Conservation (phyloP, 1,140 invertebrate genomes). For the Goniozus legneri region DNA sequence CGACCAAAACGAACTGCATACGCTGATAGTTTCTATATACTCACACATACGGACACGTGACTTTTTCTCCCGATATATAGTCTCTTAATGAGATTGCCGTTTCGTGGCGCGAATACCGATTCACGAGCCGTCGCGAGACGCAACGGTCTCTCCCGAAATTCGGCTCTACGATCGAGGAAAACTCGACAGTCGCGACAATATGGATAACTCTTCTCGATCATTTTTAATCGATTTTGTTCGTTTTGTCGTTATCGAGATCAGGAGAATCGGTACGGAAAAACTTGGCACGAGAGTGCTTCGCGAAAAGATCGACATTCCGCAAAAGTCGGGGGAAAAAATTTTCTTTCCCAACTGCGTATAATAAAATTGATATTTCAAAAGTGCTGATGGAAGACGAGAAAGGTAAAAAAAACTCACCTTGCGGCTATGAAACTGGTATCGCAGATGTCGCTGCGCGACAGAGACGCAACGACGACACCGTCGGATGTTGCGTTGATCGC, state of each 20-base stretch:
- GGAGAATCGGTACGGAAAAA: conserved; percentile 6
- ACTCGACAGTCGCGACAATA: no score
- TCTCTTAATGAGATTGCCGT: conserved; percentile 31
- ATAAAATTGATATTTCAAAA: no score
- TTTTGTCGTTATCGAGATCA: conserved; percentile 10
- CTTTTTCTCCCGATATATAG: conserved; percentile 4
- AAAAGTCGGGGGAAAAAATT: no score
- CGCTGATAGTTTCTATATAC: conserved; percentile 40
- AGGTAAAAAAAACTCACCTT: conserved; percentile 40
- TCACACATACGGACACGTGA: conserved; percentile 4
- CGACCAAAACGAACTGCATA: conserved; percentile 41
- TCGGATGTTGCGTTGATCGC: conserved; percentile 13
- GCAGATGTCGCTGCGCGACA: conserved; percentile 39
- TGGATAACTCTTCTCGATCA: no score
- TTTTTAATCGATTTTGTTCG: no score
- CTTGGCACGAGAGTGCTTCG: conserved; percentile 5
- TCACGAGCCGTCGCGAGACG: no score
- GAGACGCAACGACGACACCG: conserved; percentile 11
- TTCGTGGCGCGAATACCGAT: conserved; percentile 32
- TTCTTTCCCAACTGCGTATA: no score
- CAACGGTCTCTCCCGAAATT: no score
- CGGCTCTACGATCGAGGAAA: no score
- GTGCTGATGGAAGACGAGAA: not conserved
- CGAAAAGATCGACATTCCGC: no score
- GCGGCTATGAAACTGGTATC: conserved; percentile 43